These are phyloP conservation scores for Coelinius sp. DNA, from an alignment of 2,888 invertebrate genomes.

Conservation along the genomic window DNA sequence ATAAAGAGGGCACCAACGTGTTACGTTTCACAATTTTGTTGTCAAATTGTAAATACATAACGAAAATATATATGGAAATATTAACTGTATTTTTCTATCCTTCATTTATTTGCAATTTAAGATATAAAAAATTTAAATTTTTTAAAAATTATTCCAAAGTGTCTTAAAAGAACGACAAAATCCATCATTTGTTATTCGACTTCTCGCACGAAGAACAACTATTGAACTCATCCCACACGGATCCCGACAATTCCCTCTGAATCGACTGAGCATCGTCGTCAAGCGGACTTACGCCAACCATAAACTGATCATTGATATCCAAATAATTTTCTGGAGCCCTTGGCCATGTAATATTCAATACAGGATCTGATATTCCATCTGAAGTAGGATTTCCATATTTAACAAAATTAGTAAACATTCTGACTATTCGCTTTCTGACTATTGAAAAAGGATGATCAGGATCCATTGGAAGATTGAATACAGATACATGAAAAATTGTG, in stretches of 20 bases:
- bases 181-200: not conserved
- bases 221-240: constrained; percentile 10
- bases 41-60: constrained; percentile 68
- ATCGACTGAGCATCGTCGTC: not conserved
- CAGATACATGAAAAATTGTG: constrained; percentile 72
- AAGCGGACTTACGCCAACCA: not conserved
- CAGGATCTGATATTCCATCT: not conserved
- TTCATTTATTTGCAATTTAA: not conserved
- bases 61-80: constrained; percentile 65
- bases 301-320: constrained; percentile 1
- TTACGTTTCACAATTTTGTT: constrained; percentile 63
- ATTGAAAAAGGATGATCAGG: constrained; percentile 49
- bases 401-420: constrained; percentile 73
- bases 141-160: too few relatives aligned
- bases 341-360: constrained; percentile 44
- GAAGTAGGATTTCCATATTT: constrained; percentile 53
- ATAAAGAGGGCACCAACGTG: constrained; percentile 55
- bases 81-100: constrained; percentile 44
- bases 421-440: constrained; percentile 71
- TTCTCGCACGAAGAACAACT: not conserved
- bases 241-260: not conserved
- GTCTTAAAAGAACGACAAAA: too few relatives aligned
- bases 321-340: not conserved
- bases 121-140: too few relatives aligned
- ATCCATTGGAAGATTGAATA: constrained; percentile 44